Percentiles rank a stretch among this genome's conserved stretches.
Evolutionary conservation across 2,888 invertebrate species (phyloP).

Genomic region (Entomobrya multifasciata): DNA sequence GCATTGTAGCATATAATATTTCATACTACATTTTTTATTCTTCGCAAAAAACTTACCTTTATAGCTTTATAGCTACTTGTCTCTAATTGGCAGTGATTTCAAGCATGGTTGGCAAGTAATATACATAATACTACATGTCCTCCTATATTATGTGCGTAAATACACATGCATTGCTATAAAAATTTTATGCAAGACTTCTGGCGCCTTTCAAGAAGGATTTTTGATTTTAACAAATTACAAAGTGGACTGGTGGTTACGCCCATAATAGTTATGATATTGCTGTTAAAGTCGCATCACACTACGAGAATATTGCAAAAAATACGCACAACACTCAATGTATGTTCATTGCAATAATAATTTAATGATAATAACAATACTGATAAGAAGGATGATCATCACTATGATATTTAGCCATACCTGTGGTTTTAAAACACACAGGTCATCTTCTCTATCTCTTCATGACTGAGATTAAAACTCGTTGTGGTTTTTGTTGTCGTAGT

Average conservation of each 20-base stretch:
- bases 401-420: conserved; percentile 11
- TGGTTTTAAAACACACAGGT: not conserved
- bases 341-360: conserved; percentile 26
- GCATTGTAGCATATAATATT: not conserved
- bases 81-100: conserved; percentile 68
- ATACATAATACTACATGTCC: too few relatives aligned
- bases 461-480: conserved; percentile 28
- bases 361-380: conserved; percentile 6
- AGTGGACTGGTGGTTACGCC: conserved; percentile 70
- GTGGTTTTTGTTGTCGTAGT: conserved; percentile 20
- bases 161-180: conserved; percentile 18
- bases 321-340: too few relatives aligned
- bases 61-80: conserved; percentile 38
- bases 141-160: not conserved
- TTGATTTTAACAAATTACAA: conserved; percentile 71
- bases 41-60: conserved; percentile 21
- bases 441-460: not conserved
- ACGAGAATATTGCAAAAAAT: conserved; percentile 37
- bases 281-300: conserved; percentile 68
- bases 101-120: conserved; percentile 41
- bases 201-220: conserved; percentile 71
- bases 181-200: conserved; percentile 62
- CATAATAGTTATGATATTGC: conserved; percentile 70
- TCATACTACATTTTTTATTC: not conserved
- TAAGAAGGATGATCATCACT: conserved; percentile 14